phyloP scores from a whole-genome alignment of 2,888 invertebrate genomes.

The Trisateles emortualis region DNA sequence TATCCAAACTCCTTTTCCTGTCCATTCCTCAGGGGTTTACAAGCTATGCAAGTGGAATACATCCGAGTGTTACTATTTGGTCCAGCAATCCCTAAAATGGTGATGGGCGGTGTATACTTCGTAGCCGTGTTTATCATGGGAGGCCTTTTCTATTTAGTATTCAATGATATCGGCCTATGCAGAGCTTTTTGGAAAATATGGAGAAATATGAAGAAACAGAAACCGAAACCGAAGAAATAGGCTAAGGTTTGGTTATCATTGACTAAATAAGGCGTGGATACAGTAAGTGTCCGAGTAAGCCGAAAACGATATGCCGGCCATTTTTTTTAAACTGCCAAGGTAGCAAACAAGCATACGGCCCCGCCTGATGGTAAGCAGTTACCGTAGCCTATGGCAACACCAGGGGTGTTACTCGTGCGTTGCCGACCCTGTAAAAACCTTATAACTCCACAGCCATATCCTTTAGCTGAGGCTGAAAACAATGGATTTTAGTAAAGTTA shows the following conservation, averaged over 20 bases:
- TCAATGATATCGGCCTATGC: constrained; percentile 92
- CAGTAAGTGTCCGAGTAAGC: too few relatives aligned
- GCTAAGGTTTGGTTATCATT: constrained; percentile 6
- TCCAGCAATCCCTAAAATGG: constrained; percentile 89
- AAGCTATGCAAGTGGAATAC: constrained; percentile 93
- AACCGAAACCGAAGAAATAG: constrained; percentile 8
- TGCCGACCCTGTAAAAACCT: too few relatives aligned
- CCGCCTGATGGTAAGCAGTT: too few relatives aligned
- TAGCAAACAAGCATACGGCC: too few relatives aligned
- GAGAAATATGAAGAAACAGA: constrained; percentile 77
- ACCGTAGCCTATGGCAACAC: too few relatives aligned
- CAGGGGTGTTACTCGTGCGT: too few relatives aligned
- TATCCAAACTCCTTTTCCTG: constrained; percentile 2
- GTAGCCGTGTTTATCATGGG: constrained; percentile 90
- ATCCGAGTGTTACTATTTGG: constrained; percentile 91
- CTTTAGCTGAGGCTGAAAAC: too few relatives aligned
- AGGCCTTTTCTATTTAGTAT: constrained; percentile 92
- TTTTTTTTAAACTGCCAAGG: too few relatives aligned
- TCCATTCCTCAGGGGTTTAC: constrained; percentile 90
- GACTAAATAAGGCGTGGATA: too few relatives aligned
- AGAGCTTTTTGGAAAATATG: constrained; percentile 90
- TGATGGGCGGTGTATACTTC: constrained; percentile 87
- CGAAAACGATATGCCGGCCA: too few relatives aligned
- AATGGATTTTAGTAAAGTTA: too few relatives aligned
- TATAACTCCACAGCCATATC: too few relatives aligned